Conservation (phyloP, 2,113 vertebrate genomes). For the Toxotes jaculatrix region DNA sequence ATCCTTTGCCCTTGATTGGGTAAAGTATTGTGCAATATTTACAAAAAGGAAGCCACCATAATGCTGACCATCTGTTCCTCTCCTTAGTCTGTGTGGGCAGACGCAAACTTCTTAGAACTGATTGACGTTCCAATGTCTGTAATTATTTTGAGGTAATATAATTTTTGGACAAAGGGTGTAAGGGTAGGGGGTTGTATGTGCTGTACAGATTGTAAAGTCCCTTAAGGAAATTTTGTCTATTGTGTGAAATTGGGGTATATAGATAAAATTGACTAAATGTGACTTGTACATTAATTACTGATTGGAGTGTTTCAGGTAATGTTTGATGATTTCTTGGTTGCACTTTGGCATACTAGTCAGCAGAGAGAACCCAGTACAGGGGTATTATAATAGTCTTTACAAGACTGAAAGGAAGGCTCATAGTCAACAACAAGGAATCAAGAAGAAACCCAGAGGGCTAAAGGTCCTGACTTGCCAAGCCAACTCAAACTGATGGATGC, state of each 20-base stretch:
- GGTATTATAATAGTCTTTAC: not conserved
- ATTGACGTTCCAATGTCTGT: not conserved
- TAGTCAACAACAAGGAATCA: not conserved
- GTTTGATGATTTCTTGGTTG: too few species aligned
- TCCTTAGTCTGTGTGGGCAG: not conserved
- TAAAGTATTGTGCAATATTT: not conserved
- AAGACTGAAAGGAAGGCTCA: too few species aligned
- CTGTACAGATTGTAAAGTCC: not conserved
- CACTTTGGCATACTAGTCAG: too few species aligned
- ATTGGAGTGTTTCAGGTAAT: too few species aligned
- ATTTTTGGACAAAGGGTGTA: not conserved
- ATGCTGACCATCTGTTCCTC: not conserved
- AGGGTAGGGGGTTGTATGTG: too few species aligned
- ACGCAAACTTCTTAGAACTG: not conserved
- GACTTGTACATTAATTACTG: not conserved
- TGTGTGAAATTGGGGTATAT: too few species aligned
- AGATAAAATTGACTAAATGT: too few species aligned
- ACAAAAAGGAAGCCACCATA: too few species aligned
- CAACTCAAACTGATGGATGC: too few species aligned
- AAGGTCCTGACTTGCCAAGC: not conserved
- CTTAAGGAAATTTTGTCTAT: too few species aligned
- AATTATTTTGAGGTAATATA: not conserved
- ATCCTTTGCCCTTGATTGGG: too few species aligned
- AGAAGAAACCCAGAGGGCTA: not conserved
- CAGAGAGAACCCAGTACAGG: not conserved